Evolutionary conservation across 2,113 vertebrate species (phyloP).

Genomic region (Henicopernis longicauda): DNA sequence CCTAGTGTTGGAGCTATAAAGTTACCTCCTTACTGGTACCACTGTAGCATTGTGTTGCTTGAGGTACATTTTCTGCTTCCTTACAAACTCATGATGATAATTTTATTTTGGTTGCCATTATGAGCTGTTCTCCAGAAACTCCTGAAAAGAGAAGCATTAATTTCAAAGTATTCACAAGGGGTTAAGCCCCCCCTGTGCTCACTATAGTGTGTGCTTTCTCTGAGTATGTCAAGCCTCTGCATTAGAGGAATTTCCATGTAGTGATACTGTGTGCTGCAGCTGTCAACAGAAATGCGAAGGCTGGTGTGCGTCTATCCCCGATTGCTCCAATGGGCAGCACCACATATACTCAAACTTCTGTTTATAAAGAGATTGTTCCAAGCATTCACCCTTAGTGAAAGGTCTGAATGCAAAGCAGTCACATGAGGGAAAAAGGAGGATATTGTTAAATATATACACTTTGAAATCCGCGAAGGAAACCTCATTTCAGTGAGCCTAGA

Average conservation of each 20-base stretch:
- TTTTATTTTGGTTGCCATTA: not conserved
- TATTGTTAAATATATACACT: not conserved
- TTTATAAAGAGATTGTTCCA: not conserved
- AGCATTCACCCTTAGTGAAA: not conserved
- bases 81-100: not conserved
- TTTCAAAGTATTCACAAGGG: not conserved
- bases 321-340: not conserved
- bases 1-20: not conserved
- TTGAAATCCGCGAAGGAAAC: not conserved
- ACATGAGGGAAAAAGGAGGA: not conserved
- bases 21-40: not conserved
- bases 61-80: not conserved
- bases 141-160: not conserved
- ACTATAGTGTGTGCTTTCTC: not conserved
- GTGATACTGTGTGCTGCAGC: not conserved
- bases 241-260: conserved; percentile 45
- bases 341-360: not conserved
- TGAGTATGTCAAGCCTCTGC: not conserved
- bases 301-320: not conserved
- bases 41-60: not conserved
- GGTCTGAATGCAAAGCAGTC: conserved; percentile 23
- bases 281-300: not conserved
- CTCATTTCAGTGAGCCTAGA: not conserved
- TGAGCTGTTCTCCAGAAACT: not conserved
- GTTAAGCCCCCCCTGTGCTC: not conserved